A percentile compares a stretch with the other conserved stretches of the same genome.
phyloP scores from a whole-genome alignment of 1,140 invertebrate genomes.

The Ylistrum balloti region DNA sequence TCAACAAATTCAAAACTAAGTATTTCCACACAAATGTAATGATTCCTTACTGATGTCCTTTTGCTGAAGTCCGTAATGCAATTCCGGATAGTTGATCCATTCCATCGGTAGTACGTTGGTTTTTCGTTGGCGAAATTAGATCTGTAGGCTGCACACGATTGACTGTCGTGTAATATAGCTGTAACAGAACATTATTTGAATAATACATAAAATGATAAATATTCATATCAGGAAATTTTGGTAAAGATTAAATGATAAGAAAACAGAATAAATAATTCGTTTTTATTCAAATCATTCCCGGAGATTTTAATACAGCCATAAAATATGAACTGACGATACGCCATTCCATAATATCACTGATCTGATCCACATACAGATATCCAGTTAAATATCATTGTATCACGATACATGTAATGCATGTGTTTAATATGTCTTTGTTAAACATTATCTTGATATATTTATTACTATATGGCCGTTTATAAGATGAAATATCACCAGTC shows the following conservation, averaged over 20 bases:
- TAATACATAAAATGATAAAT: neutral
- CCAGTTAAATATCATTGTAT: too few relatives aligned
- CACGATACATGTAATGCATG: too few relatives aligned
- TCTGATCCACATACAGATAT: too few relatives aligned
- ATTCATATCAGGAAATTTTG: neutral
- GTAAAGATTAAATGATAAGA: neutral
- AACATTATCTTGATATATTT: too few relatives aligned
- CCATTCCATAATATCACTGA: too few relatives aligned
- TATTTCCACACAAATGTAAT: neutral
- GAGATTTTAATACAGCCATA: neutral
- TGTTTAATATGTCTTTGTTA: too few relatives aligned
- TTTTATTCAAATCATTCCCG: neutral
- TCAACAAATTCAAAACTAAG: neutral
- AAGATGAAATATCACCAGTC: too few relatives aligned
- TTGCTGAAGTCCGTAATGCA: neutral
- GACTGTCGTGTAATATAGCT: neutral
- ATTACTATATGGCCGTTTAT: too few relatives aligned
- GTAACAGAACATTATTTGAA: neutral
- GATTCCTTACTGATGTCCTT: neutral
- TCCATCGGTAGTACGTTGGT: neutral
- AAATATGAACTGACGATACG: too few relatives aligned
- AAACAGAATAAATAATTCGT: neutral
- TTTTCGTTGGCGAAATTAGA: constrained; percentile 34
- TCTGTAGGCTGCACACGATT: neutral
- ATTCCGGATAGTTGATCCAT: neutral